Evolutionary conservation across 2,797 vertebrate species (phyloP).

Genomic region (Ciconia nigra): DNA sequence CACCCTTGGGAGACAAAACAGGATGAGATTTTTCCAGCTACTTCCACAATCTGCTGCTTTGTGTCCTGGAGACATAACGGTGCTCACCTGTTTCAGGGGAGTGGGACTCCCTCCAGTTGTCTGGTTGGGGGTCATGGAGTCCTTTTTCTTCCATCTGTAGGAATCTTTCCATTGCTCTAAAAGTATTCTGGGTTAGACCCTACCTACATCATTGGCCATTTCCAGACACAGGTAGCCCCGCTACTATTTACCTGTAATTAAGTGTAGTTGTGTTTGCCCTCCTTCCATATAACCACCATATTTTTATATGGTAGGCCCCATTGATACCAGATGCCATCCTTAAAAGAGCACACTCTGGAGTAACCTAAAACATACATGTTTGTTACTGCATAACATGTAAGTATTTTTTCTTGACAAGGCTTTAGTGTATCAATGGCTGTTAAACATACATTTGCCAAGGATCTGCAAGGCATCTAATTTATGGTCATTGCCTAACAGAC

Average conservation of each 20-base stretch:
- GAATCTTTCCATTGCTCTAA: not conserved
- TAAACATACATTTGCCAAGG: slow-evolving; percentile 9
- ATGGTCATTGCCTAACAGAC: slow-evolving; percentile 17
- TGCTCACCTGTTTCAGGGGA: not conserved
- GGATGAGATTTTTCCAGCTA: not conserved
- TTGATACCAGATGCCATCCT: not conserved
- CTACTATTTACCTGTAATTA: not conserved
- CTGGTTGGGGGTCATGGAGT: rapidly evolving
- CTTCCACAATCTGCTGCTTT: not conserved
- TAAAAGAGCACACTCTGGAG: not conserved
- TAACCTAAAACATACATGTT: not conserved
- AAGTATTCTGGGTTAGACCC: not conserved
- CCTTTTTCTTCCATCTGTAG: not conserved
- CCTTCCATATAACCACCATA: not conserved
- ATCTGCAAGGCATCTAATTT: slow-evolving; percentile 43
- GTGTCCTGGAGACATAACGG: rapidly evolving
- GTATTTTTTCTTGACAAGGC: not conserved
- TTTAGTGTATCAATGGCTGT: not conserved
- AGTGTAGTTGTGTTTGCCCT: not conserved
- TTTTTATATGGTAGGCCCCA: not conserved
- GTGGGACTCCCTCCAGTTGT: not conserved
- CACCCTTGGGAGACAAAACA: not conserved
- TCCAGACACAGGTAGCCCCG: not conserved
- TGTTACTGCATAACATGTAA: not conserved
- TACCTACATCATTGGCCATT: not conserved